Conservation (phyloP, 2,113 vertebrate genomes). For the Sander vitreus region DNA sequence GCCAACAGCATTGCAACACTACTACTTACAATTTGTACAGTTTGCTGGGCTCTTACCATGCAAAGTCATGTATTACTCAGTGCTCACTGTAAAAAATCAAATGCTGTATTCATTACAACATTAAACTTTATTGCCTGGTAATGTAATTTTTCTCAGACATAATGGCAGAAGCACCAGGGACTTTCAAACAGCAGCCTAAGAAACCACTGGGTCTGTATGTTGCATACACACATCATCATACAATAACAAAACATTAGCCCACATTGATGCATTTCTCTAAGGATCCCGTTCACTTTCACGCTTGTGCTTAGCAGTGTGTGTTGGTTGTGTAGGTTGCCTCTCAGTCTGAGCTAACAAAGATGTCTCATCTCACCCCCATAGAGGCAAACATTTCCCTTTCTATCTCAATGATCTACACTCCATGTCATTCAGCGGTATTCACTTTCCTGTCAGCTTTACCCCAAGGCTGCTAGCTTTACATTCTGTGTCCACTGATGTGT, state of each 20-base stretch:
- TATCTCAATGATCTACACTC: slow-evolving; percentile 55
- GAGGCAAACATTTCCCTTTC: slow-evolving; percentile 38
- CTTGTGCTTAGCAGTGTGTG: slow-evolving; percentile 22
- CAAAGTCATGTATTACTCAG: slow-evolving; percentile 13
- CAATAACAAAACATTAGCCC: slow-evolving; percentile 23
- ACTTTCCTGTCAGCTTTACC: slow-evolving; percentile 56
- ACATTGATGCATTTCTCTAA: slow-evolving; percentile 23
- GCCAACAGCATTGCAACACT: slow-evolving; percentile 13
- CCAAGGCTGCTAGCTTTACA: slow-evolving; percentile 35
- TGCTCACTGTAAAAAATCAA: slow-evolving; percentile 3
- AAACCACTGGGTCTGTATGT: not conserved
- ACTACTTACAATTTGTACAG: not conserved
- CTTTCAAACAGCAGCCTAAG: not conserved
- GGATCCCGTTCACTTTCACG: slow-evolving; percentile 20
- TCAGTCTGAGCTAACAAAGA: slow-evolving; percentile 61
- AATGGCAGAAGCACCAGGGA: slow-evolving; percentile 15
- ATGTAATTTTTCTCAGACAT: slow-evolving; percentile 22
- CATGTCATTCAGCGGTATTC: slow-evolving; percentile 62
- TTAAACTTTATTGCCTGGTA: slow-evolving; percentile 38
- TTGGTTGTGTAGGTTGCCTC: slow-evolving; percentile 38
- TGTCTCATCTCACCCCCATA: slow-evolving; percentile 44
- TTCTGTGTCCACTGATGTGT: slow-evolving; percentile 57
- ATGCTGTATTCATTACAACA: slow-evolving; percentile 32
- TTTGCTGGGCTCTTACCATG: not conserved
- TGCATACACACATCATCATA: not conserved